Evolutionary conservation across 2,113 vertebrate genomes (phyloP).

Genomic region (Piprites chloris): DNA sequence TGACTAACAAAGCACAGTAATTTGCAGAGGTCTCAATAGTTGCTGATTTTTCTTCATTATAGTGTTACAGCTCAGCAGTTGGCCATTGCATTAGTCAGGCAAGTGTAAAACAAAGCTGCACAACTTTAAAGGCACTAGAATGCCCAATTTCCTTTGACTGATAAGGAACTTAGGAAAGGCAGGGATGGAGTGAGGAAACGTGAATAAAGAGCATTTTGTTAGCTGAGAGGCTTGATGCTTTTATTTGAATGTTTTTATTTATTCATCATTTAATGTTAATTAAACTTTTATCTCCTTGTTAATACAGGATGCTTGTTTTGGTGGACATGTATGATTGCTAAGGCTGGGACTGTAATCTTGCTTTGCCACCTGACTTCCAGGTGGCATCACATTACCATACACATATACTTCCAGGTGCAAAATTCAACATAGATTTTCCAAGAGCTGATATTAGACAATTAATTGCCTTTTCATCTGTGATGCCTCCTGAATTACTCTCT

Average conservation of each 20-base stretch:
- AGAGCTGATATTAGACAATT: background rate
- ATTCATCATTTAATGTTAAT: background rate
- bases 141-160: background rate
- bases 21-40: background rate
- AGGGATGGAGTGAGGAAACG: background rate
- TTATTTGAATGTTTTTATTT: background rate
- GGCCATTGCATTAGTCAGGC: background rate
- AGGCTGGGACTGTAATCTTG: background rate
- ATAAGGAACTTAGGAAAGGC: background rate
- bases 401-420: background rate
- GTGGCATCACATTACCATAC: background rate
- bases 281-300: background rate
- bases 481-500: background rate
- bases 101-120: background rate
- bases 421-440: background rate
- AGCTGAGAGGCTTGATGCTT: background rate
- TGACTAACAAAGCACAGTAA: background rate
- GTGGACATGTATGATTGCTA: background rate
- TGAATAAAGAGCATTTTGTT: background rate
- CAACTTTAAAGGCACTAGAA: background rate
- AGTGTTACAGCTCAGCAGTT: background rate
- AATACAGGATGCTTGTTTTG: background rate
- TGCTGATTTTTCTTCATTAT: background rate
- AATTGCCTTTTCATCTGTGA: background rate
- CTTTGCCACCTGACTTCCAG: background rate